These are phyloP conservation scores for Ceratina japonica DNA, from an alignment of 1,140 invertebrate species.

Conservation along the genomic window DNA sequence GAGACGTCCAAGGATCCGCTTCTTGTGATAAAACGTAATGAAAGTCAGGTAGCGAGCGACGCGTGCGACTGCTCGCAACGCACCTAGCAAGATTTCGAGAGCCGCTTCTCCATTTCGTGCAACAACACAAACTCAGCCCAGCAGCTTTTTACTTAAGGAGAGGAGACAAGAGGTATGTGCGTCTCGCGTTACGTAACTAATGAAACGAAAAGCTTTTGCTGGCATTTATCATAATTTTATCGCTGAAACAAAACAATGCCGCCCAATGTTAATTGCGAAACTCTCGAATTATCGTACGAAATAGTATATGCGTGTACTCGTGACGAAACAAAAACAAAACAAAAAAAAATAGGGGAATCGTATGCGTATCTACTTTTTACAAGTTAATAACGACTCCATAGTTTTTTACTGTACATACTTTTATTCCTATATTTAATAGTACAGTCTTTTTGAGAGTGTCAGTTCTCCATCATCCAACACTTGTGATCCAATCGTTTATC, in stretches of 20 bases:
- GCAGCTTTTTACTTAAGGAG: constrained; percentile 60
- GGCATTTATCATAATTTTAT: constrained; percentile 59
- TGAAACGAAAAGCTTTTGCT: constrained; percentile 53
- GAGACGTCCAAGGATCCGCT: constrained; percentile 70
- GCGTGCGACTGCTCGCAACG: constrained; percentile 50
- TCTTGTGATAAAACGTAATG: constrained; percentile 47
- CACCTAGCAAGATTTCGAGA: constrained; percentile 65
- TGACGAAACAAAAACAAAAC: too few relatives aligned
- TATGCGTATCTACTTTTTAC: constrained; percentile 62
- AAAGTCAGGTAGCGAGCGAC: constrained; percentile 46
- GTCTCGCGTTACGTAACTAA: constrained; percentile 47
- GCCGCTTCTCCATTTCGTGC: constrained; percentile 33
- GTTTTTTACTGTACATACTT: constrained; percentile 64
- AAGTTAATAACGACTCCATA: constrained; percentile 61
- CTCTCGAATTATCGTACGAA: constrained; percentile 45
- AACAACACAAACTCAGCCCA: constrained; percentile 47
- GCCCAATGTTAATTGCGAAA: constrained; percentile 57
- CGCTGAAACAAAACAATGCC: constrained; percentile 59
- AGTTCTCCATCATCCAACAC: constrained; percentile 43
- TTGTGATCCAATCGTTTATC: constrained; percentile 46
- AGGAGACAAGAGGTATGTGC: constrained; percentile 14
- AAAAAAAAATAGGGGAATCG: constrained; percentile 33
- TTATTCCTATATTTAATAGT: constrained; percentile 58
- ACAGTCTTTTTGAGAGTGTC: constrained; percentile 31
- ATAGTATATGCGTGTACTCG: constrained; percentile 19